Conservation (phyloP, 2,797 vertebrate genomes). For the Hemibagrus guttatus region DNA sequence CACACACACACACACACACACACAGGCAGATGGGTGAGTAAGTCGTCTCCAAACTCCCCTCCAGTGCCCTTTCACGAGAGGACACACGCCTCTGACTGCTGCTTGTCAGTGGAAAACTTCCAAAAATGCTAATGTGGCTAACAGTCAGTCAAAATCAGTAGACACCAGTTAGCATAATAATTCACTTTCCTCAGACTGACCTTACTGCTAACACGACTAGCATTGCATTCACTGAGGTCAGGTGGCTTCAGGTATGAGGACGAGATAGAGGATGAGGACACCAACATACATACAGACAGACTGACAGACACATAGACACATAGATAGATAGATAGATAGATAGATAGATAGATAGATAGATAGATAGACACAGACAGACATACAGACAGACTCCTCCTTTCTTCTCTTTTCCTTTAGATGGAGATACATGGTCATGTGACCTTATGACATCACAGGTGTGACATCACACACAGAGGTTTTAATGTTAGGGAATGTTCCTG, state of each 20-base stretch:
- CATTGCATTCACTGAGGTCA: neutral
- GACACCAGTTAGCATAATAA: neutral
- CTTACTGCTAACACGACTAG: neutral
- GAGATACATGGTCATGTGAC: neutral
- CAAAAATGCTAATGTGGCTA: conserved; percentile 17
- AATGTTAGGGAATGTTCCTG: neutral
- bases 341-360: neutral
- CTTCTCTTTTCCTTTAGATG: neutral
- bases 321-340: neutral
- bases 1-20: neutral
- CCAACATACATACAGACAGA: neutral
- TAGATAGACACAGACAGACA: neutral
- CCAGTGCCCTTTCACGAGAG: neutral
- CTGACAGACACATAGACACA: neutral
- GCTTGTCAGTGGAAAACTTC: neutral
- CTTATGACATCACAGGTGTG: neutral
- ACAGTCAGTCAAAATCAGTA: neutral
- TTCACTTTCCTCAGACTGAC: neutral
- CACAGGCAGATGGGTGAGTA: neutral
- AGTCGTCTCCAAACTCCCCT: neutral
- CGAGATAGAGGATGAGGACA: neutral
- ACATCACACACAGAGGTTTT: neutral
- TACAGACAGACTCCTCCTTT: neutral
- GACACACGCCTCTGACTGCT: neutral
- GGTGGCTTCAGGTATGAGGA: too few relatives aligned